Evolutionary conservation across 2,888 invertebrate genomes (phyloP), one percentile per base, ranked within the genome.

Genomic region (Xestia ashworthii): DNA sequence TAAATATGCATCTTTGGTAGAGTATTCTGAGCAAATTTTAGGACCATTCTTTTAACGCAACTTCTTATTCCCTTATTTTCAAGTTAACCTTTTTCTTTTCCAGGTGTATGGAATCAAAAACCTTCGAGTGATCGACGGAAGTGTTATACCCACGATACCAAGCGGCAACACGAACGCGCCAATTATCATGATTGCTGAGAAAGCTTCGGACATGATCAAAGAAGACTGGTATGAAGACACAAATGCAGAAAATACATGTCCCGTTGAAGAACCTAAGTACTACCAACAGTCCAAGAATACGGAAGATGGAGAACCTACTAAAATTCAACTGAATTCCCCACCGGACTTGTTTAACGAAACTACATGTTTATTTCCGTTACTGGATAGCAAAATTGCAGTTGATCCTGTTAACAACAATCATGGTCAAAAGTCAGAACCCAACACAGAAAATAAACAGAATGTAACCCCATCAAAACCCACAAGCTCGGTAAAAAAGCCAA

Each of bases 161-260:
- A 98, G 97, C 53, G 98, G 98, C 0, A 98, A 99, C 90, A 98
- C 98, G 0, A 98, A 98, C 89, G 98, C 98, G 0, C 98, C 98
- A 0, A 97, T 97, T 1, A 97, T 98, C 66, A 98, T 98, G 98
- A 98, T 99, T 65, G 98, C 98, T 0, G 98, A 99, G 91, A 98
- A 98, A 89, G 98, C 98, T 1, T 97, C 98, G 0, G 98, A 98
- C 89, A 97, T 99, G 97, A 98, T 99, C 85, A 98, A 98, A 91
- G 97, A 98, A 91, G 98, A 98, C 85, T 98, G 98, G 97, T 81
- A 84, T 14, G 90, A 91, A 38, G 78, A 76, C 4, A 72, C 62
- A 5, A 69, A 72, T 53, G 85, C 90, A n/a, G 88, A 90, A 70
- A 82, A 87, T 0, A 16, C 25, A 1, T 94, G 93, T 64, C 86